A percentile compares a stretch with the other conserved stretches of the same genome.
Conservation (phyloP, 1,140 invertebrate genomes). For the Whitmania pigra region DNA sequence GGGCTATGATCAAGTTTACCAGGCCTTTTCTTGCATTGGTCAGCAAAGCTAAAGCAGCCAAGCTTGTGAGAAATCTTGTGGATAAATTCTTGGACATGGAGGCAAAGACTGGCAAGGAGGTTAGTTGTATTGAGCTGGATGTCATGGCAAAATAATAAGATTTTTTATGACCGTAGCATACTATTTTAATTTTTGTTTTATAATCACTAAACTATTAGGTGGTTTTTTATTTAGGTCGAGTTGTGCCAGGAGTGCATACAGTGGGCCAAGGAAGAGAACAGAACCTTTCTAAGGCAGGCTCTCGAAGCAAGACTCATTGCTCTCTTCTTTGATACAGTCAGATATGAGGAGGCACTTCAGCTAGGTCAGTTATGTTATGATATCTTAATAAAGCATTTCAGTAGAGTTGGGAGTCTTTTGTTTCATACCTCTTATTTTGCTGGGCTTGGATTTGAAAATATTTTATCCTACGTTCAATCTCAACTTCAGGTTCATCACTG, state of each 20-base stretch:
- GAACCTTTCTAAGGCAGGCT: slow-evolving; percentile 90
- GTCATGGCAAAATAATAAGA: neutral
- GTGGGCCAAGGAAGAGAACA: slow-evolving; percentile 94
- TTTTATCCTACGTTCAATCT: slow-evolving; percentile 27
- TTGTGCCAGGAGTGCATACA: slow-evolving; percentile 87
- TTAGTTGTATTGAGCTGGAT: slow-evolving; percentile 25
- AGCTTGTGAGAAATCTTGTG: slow-evolving; percentile 85
- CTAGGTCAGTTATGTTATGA: slow-evolving; percentile 44
- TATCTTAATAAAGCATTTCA: too few relatives aligned
- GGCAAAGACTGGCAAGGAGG: slow-evolving; percentile 72
- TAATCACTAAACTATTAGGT: neutral
- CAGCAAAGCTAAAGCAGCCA: slow-evolving; percentile 97
- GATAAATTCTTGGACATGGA: slow-evolving; percentile 95
- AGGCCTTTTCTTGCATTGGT: slow-evolving; percentile 80
- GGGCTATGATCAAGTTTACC: slow-evolving; percentile 79
- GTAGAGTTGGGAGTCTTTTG: neutral
- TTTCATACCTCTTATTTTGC: neutral
- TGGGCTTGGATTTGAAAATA: neutral
- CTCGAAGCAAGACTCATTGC: slow-evolving; percentile 83
- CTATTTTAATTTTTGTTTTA: too few relatives aligned
- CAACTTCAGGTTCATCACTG: slow-evolving; percentile 54
- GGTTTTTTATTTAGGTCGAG: slow-evolving; percentile 41
- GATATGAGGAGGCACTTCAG: slow-evolving; percentile 65
- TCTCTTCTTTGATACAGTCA: slow-evolving; percentile 78
- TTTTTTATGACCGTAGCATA: neutral